phyloP scores from a whole-genome alignment of 2,113 vertebrate genomes.

The Seriola aureovittata region DNA sequence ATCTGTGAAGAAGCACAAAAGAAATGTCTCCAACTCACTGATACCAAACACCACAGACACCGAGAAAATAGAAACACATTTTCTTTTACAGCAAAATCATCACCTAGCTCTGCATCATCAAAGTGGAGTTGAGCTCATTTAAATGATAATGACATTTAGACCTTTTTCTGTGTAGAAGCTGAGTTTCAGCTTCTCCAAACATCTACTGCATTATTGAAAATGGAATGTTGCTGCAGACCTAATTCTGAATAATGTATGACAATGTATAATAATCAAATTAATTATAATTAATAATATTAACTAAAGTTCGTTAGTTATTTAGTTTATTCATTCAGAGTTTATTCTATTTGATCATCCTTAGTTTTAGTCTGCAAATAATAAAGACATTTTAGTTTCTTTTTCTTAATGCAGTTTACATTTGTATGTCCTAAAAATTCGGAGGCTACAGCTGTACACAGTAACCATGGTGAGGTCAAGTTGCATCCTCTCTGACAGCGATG shows the following conservation, averaged over 20 bases:
- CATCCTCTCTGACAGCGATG: too few relatives aligned
- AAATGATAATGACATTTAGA: neutral
- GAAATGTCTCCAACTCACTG: slow-evolving; percentile 6
- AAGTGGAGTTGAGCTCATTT: neutral
- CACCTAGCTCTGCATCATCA: neutral
- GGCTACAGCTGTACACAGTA: too few relatives aligned
- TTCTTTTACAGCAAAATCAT: slow-evolving; percentile 2
- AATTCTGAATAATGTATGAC: neutral
- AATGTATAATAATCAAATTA: neutral
- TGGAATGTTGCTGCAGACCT: neutral
- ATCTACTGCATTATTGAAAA: neutral
- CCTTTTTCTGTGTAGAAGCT: neutral
- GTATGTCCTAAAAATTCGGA: too few relatives aligned
- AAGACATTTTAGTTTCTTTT: neutral
- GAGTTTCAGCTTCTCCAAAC: neutral
- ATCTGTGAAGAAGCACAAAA: neutral
- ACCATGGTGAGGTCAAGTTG: too few relatives aligned
- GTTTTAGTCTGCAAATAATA: too few relatives aligned
- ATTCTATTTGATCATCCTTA: too few relatives aligned
- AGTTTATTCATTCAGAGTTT: too few relatives aligned
- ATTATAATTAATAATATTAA: too few relatives aligned
- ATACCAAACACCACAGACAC: slow-evolving; percentile 18
- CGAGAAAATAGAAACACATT: slow-evolving; percentile 16
- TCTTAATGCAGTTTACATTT: neutral
- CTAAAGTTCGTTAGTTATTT: too few relatives aligned